Percentiles rank a stretch among this genome's conserved stretches.
Conservation (phyloP, 2,888 invertebrate species). For the Trypoxylon attenuatum region DNA sequence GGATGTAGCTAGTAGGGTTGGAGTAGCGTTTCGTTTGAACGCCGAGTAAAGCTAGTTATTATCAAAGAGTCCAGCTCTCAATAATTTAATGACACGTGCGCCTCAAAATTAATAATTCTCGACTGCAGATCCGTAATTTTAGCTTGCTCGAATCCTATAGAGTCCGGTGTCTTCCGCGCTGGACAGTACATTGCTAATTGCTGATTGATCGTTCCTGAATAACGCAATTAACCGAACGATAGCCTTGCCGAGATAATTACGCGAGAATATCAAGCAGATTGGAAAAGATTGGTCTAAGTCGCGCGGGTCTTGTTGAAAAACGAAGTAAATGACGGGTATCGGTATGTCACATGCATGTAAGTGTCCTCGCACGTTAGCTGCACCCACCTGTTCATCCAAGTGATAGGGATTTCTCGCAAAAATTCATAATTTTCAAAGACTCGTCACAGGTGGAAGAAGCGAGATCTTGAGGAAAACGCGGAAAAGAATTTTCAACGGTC, state of each 20-base stretch:
- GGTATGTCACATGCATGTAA: not conserved
- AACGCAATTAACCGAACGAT: slow-evolving; percentile 64
- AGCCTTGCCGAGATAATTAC: slow-evolving; percentile 38
- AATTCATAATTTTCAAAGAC: not conserved
- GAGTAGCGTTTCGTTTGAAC: too few relatives aligned
- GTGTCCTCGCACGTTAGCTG: not conserved
- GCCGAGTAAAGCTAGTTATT: not conserved
- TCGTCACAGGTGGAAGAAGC: too few relatives aligned
- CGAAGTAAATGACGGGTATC: not conserved
- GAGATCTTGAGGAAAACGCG: too few relatives aligned
- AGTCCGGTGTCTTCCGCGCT: slow-evolving; percentile 42
- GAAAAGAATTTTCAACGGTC: too few relatives aligned
- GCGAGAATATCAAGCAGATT: slow-evolving; percentile 39
- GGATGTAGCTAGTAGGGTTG: too few relatives aligned
- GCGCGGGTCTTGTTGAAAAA: not conserved
- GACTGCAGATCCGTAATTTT: slow-evolving; percentile 49
- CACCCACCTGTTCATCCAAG: not conserved
- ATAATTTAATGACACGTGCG: slow-evolving; percentile 39
- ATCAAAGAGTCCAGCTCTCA: slow-evolving; percentile 14
- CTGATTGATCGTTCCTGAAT: slow-evolving; percentile 70
- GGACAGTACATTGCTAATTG: slow-evolving; percentile 67
- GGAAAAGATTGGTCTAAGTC: not conserved
- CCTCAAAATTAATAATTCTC: slow-evolving; percentile 36
- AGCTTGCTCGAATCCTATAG: slow-evolving; percentile 38
- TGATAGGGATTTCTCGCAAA: not conserved